Evolutionary conservation across 2,797 vertebrate species (phyloP).

Genomic region (Pantherophis vulpinus): DNA sequence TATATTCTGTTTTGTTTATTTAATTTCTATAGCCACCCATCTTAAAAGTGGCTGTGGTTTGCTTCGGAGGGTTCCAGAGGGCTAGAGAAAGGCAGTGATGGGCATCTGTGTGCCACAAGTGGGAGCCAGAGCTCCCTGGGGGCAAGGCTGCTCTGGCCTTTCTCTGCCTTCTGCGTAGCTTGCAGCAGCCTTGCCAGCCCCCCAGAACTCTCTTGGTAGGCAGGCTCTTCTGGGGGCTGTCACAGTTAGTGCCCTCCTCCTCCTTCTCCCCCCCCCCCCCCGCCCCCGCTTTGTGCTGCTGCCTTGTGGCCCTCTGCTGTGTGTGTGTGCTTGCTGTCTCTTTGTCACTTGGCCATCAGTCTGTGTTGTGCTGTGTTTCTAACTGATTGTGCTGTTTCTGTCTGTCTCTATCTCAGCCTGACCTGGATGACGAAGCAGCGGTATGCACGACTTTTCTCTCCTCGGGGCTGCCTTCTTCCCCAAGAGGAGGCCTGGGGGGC

Average conservation of each 20-base stretch:
- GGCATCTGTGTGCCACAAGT: not conserved
- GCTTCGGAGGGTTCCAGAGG: not conserved
- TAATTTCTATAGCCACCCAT: not conserved
- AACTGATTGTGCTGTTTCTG: conserved; percentile 73
- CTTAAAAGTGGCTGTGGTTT: not conserved
- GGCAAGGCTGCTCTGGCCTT: not conserved
- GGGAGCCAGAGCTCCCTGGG: not conserved
- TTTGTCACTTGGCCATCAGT: not conserved
- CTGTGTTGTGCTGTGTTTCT: conserved; percentile 59
- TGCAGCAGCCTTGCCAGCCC: not conserved
- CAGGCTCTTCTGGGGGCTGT: not conserved
- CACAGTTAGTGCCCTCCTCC: too few species aligned
- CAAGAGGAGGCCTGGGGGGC: not conserved
- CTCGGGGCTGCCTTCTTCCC: conserved; percentile 13
- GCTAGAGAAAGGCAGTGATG: not conserved
- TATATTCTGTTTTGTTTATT: not conserved
- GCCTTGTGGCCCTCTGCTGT: not conserved
- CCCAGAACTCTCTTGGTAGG: not conserved
- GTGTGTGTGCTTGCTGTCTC: not conserved
- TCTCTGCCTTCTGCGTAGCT: not conserved
- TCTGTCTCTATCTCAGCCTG: conserved; percentile 81
- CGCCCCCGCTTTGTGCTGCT: not conserved
- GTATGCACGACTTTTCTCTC: conserved; percentile 82
- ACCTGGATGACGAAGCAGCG: conserved; percentile 86
- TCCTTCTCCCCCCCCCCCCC: too few species aligned